phyloP scores from a whole-genome alignment of 1,140 invertebrate species.

The Musca vetustissima region DNA sequence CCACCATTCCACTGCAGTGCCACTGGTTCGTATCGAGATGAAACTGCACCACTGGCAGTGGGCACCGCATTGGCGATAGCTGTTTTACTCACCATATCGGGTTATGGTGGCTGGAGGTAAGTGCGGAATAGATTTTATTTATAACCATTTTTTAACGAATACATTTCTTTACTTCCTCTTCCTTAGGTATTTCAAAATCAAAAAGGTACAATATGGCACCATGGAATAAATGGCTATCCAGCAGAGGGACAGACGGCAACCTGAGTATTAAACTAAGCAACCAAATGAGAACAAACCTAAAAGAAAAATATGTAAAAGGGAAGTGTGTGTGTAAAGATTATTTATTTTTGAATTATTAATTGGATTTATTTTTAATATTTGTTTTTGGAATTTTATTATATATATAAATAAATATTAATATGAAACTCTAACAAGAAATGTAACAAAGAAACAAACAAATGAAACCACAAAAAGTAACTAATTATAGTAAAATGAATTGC shows the following conservation, averaged over 20 bases:
- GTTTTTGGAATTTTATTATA: neutral
- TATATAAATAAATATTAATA: slow-evolving; percentile 5
- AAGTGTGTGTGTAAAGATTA: slow-evolving; percentile 15
- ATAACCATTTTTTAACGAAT: too few species aligned
- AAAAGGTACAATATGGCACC: slow-evolving; percentile 89
- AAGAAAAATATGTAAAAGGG: slow-evolving; percentile 13
- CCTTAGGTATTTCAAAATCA: slow-evolving; percentile 83
- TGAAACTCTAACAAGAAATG: slow-evolving; percentile 8
- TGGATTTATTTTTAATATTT: slow-evolving; percentile 8
- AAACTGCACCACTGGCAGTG: slow-evolving; percentile 83
- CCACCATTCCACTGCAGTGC: slow-evolving; percentile 62
- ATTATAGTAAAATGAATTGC: slow-evolving; percentile 36
- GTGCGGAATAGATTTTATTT: neutral
- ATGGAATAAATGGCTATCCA: slow-evolving; percentile 71
- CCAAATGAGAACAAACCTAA: slow-evolving; percentile 18
- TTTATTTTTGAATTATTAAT: slow-evolving; percentile 21
- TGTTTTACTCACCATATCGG: slow-evolving; percentile 76
- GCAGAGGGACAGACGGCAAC: neutral
- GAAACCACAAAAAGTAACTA: slow-evolving; percentile 13
- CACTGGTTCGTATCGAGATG: slow-evolving; percentile 63
- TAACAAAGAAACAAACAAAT: slow-evolving; percentile 1
- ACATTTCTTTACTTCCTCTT: slow-evolving; percentile 59
- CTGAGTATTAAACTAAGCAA: neutral
- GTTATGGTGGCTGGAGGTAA: slow-evolving; percentile 71
- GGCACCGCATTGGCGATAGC: slow-evolving; percentile 82